Percentiles rank a stretch among this genome's conserved stretches.
phyloP scores from a whole-genome alignment of 2,888 invertebrate genomes.

The Latrodectus elegans region DNA sequence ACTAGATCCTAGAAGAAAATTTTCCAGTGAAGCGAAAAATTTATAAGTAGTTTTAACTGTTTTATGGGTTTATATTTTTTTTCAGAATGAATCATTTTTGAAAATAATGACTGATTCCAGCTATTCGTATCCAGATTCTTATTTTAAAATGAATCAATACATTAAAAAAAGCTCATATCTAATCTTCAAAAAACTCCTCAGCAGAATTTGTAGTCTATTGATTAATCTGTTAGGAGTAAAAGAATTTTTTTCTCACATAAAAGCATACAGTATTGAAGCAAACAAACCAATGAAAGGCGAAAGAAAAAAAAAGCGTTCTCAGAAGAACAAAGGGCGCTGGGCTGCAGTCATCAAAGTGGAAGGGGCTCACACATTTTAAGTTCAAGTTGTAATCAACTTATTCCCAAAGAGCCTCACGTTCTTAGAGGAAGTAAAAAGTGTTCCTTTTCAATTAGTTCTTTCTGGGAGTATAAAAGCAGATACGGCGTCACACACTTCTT shows the following conservation, averaged over 20 bases:
- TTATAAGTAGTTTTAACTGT: too few relatives aligned
- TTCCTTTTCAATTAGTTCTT: constrained; percentile 65
- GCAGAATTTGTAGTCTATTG: too few relatives aligned
- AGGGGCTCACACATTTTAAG: constrained; percentile 52
- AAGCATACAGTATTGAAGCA: background rate
- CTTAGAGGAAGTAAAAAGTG: constrained; percentile 37
- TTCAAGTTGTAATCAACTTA: constrained; percentile 58
- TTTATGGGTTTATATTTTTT: too few relatives aligned
- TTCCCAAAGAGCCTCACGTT: constrained; percentile 40
- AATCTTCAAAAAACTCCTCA: too few relatives aligned
- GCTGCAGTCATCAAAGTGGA: constrained; percentile 58
- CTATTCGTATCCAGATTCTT: too few relatives aligned
- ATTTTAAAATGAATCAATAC: too few relatives aligned
- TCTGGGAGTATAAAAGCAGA: constrained; percentile 29
- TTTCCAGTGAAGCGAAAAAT: too few relatives aligned
- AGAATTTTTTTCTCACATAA: too few relatives aligned
- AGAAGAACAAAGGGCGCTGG: constrained; percentile 56
- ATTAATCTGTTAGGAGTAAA: background rate
- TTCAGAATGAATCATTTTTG: too few relatives aligned
- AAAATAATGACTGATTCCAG: too few relatives aligned
- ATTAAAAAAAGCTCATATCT: too few relatives aligned
- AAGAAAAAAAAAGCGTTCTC: background rate
- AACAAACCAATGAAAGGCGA: background rate
- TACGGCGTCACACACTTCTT: constrained; percentile 33
- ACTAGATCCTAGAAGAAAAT: too few relatives aligned